phyloP scores from a whole-genome alignment of 2,888 invertebrate genomes.

The Nebria brevicollis region DNA sequence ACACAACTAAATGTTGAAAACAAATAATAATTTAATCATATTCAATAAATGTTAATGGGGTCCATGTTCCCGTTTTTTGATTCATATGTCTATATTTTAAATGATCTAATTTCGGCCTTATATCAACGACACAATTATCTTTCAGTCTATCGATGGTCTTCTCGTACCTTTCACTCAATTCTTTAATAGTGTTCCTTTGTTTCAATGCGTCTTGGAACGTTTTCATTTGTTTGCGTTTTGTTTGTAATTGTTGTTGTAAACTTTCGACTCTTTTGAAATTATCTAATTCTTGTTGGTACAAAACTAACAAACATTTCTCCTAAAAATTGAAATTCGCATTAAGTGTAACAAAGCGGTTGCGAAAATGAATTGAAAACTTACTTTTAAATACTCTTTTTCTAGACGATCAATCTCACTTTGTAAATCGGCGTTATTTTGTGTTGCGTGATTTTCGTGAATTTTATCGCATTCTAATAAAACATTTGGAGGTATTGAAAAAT shows the following conservation, averaged over 20 bases:
- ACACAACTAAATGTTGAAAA: too few species aligned
- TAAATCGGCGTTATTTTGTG: conserved; percentile 4
- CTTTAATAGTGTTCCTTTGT: neutral
- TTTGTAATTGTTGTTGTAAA: conserved; percentile 22
- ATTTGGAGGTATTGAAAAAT: conserved; percentile 35
- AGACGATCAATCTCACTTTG: conserved; percentile 21
- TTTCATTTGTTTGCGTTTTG: conserved; percentile 20
- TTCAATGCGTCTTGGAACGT: conserved; percentile 14
- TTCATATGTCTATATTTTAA: neutral
- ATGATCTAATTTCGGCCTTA: neutral
- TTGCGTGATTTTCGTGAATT: conserved; percentile 24
- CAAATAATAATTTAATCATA: neutral
- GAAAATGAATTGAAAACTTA: conserved; percentile 3
- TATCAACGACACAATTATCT: conserved; percentile 6
- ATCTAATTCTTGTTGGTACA: conserved; percentile 29
- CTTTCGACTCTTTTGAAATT: conserved; percentile 14
- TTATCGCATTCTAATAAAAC: conserved; percentile 31
- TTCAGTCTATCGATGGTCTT: neutral
- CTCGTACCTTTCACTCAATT: conserved; percentile 14
- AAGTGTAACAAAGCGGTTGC: neutral
- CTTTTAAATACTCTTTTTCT: conserved; percentile 32
- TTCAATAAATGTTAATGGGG: neutral
- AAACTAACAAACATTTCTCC: conserved; percentile 24
- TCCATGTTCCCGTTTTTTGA: conserved; percentile 5
- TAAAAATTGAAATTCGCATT: neutral